These are phyloP conservation scores for Rhingia rostrata DNA, from an alignment of 2,888 invertebrate species.

Conservation along the genomic window DNA sequence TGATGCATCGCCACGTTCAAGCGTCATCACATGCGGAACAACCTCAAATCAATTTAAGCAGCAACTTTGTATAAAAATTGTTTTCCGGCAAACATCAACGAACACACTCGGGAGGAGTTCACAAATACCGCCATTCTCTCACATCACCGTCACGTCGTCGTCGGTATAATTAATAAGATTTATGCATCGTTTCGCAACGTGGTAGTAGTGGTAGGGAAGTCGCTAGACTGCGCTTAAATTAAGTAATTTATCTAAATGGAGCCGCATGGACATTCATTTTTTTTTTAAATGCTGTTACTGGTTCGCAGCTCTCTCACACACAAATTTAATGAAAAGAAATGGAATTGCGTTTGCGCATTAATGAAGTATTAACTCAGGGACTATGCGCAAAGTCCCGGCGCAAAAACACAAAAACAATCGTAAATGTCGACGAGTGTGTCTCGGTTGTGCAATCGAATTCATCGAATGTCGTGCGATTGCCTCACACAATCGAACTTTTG, in stretches of 20 bases:
- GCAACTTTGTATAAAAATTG: constrained; percentile 34
- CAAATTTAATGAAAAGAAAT: constrained; percentile 61
- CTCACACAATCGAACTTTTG: constrained; percentile 40
- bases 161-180: constrained; percentile 60
- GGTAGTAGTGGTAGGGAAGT: too few species aligned
- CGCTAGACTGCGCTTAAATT: constrained; percentile 44
- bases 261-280: constrained; percentile 38
- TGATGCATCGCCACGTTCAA: too few species aligned
- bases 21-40: too few species aligned
- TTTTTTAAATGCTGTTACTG: constrained; percentile 4
- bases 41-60: constrained; percentile 3
- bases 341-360: constrained; percentile 52
- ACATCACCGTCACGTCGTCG: not conserved
- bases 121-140: not conserved
- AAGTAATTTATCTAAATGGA: constrained; percentile 70
- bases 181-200: constrained; percentile 12
- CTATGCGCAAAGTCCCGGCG: not conserved
- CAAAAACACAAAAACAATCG: not conserved
- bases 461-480: constrained; percentile 55
- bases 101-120: not conserved
- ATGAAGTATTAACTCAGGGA: constrained; percentile 66
- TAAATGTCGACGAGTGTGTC: constrained; percentile 49
- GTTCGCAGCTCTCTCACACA: constrained; percentile 14
- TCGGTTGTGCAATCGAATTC: constrained; percentile 68
- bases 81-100: constrained; percentile 4